Evolutionary conservation across 2,113 vertebrate species (phyloP).

Genomic region (Ctenomys sociabilis): DNA sequence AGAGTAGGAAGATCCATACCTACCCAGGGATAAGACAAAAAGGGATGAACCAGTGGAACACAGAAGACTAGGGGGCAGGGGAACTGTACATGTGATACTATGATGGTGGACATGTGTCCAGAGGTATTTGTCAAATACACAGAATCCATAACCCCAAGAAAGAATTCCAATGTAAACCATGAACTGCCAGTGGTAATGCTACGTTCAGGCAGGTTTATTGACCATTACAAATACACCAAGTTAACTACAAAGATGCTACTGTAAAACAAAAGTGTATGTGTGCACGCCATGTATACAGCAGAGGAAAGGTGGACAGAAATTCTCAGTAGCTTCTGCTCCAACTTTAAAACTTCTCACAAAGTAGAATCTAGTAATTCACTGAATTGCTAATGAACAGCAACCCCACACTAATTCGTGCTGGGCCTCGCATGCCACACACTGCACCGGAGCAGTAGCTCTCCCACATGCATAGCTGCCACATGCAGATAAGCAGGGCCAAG

Average conservation of each 20-base stretch:
- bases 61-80: neutral
- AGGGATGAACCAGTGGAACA: neutral
- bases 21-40: rapidly evolving
- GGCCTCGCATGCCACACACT: neutral
- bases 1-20: neutral
- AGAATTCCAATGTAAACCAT: neutral
- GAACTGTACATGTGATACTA: neutral
- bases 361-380: neutral
- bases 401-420: neutral
- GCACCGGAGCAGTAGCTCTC: rapidly evolving
- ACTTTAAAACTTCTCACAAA: neutral
- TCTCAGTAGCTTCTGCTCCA: neutral
- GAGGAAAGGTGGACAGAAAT: neutral
- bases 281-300: no score
- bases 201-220: neutral
- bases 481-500: neutral
- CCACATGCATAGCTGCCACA: neutral
- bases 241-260: neutral
- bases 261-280: neutral
- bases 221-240: neutral
- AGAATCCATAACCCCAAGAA: neutral
- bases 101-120: neutral
- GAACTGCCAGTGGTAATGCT: neutral
- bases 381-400: neutral
- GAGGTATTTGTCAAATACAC: neutral